phyloP scores from a whole-genome alignment of 2,113 vertebrate species.

The human region DNA sequence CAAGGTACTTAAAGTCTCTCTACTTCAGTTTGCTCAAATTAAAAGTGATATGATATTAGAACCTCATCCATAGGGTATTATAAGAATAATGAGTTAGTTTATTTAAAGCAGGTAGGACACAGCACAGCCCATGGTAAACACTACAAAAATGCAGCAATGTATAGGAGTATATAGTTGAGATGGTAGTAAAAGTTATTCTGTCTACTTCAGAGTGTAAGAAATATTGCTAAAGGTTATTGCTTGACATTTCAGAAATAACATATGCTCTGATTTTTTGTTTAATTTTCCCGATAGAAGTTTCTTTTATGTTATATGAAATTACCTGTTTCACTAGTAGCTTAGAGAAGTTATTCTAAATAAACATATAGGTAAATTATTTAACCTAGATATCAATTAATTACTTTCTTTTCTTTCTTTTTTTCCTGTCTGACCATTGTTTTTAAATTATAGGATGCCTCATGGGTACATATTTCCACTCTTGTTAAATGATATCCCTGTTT shows the following conservation, averaged over 20 bases:
- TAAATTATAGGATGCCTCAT: not conserved
- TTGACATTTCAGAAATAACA: not conserved
- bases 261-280: not conserved
- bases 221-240: not conserved
- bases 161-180: not conserved
- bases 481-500: not conserved
- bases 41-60: not conserved
- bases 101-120: not conserved
- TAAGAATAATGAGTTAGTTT: not conserved
- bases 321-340: not conserved
- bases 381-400: not conserved
- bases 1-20: not conserved
- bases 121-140: not conserved
- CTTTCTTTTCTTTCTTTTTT: not conserved
- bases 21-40: not conserved
- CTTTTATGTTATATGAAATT: not conserved
- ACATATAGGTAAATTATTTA: not conserved
- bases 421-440: not conserved
- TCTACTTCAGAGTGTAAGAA: not conserved
- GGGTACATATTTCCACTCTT: not conserved
- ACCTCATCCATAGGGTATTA: not conserved
- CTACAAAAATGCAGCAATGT: not conserved
- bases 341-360: not conserved
- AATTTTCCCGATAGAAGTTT: not conserved
- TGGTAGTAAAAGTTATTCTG: not conserved